Evolutionary conservation across 2,888 invertebrate species (phyloP), one percentile per base, ranked within the genome.

Genomic region (Gymnosoma rotundatum): DNA sequence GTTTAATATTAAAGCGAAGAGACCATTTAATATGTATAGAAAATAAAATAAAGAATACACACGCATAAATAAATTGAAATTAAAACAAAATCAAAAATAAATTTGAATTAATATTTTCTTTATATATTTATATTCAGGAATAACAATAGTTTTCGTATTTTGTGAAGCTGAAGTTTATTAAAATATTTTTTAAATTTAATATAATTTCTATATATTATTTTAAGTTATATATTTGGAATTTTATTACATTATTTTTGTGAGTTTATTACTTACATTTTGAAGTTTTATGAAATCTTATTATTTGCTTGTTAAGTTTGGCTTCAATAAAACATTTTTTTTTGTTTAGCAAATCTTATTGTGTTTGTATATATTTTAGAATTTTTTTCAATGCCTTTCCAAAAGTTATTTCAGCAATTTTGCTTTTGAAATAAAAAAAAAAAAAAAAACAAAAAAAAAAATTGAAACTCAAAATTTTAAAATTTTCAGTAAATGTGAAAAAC

Each of bases 11-110:
- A 60, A 81, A 74, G 50, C 74, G 69, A 73, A 80, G 76, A 70
- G 75, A 82, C 81, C 81, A 82, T 72, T 76, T 64, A 82, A 76
- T 75, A 82, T 76, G 75, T 75, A 76, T 64, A 70, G n/a, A 50
- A 63, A 74, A 36, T 18, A 58, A 56, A 56, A 50, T 12, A 21
- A 48, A 56, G 25, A 73, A 67, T 18, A 54, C 16, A 66, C 48
- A 48, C n/a, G 20, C n/a, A 67, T 60, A 7, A 32, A 21, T 70
- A 56, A 32, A 67, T 60, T 48, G 25, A 60, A 21, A 60, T 38
- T 20, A 60, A 52, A 63, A 42, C 18, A 60, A 18, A 45, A 70
- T 32, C 2, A 52, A 73, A 67, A 12, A 0, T 69, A 42, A 74
- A 74, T 52, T 18, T 6, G 8, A n/a, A 10, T 52, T 6, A 52